Evolutionary conservation across 2,797 vertebrate species (phyloP).

Genomic region (Lateolabrax maculatus): DNA sequence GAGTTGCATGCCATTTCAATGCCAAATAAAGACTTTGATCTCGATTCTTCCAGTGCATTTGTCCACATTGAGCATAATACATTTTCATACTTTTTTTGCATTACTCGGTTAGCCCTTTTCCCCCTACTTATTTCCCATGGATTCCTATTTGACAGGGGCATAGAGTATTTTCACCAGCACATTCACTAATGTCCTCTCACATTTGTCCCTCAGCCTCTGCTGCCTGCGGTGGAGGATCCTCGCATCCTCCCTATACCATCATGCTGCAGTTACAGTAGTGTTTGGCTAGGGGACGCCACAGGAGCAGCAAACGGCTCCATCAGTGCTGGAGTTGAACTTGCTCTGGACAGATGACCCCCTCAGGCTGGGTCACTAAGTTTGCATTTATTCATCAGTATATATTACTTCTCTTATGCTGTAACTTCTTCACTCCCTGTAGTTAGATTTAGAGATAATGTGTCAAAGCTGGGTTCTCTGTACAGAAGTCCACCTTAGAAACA

Average conservation of each 20-base stretch:
- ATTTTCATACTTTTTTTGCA: background rate
- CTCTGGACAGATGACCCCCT: slow-evolving; percentile 49
- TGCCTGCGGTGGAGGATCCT: background rate
- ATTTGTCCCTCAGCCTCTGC: background rate
- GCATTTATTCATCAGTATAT: background rate
- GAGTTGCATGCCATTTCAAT: too few relatives aligned
- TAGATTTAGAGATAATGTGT: background rate
- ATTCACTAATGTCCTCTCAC: background rate
- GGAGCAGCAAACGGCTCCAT: slow-evolving; percentile 60
- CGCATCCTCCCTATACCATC: background rate
- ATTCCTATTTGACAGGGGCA: background rate
- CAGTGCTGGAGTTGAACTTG: slow-evolving; percentile 51
- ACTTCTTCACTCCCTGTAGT: background rate
- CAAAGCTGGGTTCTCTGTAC: background rate
- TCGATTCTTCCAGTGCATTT: too few relatives aligned
- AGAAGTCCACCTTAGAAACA: background rate
- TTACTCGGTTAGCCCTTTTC: background rate
- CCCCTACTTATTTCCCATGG: too few relatives aligned
- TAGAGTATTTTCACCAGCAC: background rate
- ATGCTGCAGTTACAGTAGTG: slow-evolving; percentile 69
- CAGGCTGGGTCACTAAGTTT: background rate
- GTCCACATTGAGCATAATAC: background rate
- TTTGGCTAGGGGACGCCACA: slow-evolving; percentile 81
- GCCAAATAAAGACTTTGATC: too few relatives aligned
- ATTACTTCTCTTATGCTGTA: background rate